These are phyloP conservation scores for Motacilla tschutschensis DNA, from an alignment of 2,113 vertebrate species.

Conservation along the genomic window DNA sequence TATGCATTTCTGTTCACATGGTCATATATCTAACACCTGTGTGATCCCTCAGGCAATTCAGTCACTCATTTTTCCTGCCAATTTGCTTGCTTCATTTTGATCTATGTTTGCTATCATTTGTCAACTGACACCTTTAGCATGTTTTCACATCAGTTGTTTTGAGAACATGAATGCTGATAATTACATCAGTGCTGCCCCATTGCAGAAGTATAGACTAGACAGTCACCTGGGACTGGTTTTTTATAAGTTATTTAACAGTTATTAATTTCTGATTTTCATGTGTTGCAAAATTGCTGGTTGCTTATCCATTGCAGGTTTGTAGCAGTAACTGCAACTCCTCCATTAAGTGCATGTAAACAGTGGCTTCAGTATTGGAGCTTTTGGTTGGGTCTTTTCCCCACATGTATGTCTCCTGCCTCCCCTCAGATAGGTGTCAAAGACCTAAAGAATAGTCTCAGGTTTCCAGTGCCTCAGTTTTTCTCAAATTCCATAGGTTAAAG, in stretches of 20 bases:
- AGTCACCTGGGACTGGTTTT: neutral
- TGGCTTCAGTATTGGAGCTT: neutral
- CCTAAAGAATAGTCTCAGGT: neutral
- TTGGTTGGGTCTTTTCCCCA: neutral
- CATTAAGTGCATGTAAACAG: neutral
- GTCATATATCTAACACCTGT: slow-evolving; percentile 58
- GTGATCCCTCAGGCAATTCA: slow-evolving; percentile 60
- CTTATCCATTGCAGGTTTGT: neutral
- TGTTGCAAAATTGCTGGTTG: neutral
- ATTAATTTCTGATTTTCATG: neutral
- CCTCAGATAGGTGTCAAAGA: neutral
- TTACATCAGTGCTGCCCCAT: slow-evolving; percentile 32
- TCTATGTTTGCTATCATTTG: slow-evolving; percentile 64
- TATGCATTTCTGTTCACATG: slow-evolving; percentile 36
- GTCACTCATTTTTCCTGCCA: slow-evolving; percentile 55
- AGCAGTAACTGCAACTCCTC: neutral
- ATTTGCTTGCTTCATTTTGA: slow-evolving; percentile 63
- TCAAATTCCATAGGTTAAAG: neutral
- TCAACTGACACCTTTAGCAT: slow-evolving; percentile 57
- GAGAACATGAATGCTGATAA: slow-evolving; percentile 21
- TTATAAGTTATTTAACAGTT: slow-evolving; percentile 1
- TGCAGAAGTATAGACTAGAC: slow-evolving; percentile 3
- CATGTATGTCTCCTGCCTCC: neutral
- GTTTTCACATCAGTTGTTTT: slow-evolving; percentile 59
- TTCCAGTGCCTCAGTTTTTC: neutral